A percentile compares a stretch with the other conserved stretches of the same genome.
phyloP scores from a whole-genome alignment of 2,797 vertebrate genomes.

The Sebastes minor region DNA sequence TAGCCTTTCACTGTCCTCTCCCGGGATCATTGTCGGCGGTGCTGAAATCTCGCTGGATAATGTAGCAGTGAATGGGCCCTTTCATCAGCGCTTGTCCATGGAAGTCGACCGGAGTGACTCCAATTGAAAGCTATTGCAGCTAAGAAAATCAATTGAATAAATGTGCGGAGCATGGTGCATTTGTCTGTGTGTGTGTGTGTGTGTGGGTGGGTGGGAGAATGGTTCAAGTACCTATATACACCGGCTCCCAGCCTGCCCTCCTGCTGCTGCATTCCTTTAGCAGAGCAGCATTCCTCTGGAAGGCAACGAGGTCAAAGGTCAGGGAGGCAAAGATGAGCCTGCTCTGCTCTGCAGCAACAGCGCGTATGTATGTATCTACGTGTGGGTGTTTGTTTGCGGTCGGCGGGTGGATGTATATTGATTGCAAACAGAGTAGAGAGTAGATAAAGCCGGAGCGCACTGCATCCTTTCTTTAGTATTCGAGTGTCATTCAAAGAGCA shows the following conservation, averaged over 20 bases:
- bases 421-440: background rate
- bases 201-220: slow-evolving; percentile 14
- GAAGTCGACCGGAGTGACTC: slow-evolving; percentile 68
- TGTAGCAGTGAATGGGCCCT: slow-evolving; percentile 61
- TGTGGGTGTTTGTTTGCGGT: background rate
- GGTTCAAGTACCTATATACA: slow-evolving; percentile 17
- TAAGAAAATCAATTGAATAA: slow-evolving; percentile 69
- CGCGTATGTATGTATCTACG: background rate
- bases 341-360: background rate
- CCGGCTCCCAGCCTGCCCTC: slow-evolving; percentile 5
- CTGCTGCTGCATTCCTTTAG: slow-evolving; percentile 50
- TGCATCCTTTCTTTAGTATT: background rate
- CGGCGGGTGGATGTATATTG: background rate
- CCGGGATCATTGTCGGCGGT: slow-evolving; percentile 58
- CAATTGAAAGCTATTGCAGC: slow-evolving; percentile 65
- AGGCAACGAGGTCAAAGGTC: slow-evolving; percentile 51
- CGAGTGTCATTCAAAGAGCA: background rate
- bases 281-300: slow-evolving; percentile 44
- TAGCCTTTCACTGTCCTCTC: slow-evolving; percentile 56
- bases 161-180: slow-evolving; percentile 32
- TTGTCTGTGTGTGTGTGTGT: background rate
- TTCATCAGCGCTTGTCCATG: slow-evolving; percentile 64
- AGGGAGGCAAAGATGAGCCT: slow-evolving; percentile 12
- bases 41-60: slow-evolving; percentile 64
- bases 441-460: background rate